These are phyloP conservation scores for Ellobius talpinus DNA, from an alignment of 2,113 vertebrate species.

Conservation along the genomic window DNA sequence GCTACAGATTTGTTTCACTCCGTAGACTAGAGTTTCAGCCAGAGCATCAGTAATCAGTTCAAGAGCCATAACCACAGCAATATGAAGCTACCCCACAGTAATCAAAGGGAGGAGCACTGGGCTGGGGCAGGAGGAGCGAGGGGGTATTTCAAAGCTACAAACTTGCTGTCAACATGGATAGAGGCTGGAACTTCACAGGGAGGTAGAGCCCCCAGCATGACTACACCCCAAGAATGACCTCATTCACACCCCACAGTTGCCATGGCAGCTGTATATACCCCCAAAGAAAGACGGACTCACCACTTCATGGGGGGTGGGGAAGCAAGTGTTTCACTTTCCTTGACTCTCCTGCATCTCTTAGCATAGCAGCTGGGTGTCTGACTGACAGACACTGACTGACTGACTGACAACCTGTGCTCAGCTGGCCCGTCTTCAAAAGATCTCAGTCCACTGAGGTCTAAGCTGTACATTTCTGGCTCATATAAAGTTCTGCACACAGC, in stretches of 20 bases:
- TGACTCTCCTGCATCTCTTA: slow-evolving; percentile 13
- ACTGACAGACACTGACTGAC: neutral
- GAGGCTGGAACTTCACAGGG: slow-evolving; percentile 34
- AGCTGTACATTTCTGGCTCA: neutral
- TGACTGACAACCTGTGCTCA: neutral
- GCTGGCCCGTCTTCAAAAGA: neutral
- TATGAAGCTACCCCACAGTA: slow-evolving; percentile 55
- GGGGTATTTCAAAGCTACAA: slow-evolving; percentile 40
- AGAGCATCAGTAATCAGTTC: slow-evolving; percentile 75
- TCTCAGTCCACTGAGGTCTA: accelerated
- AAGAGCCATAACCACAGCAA: slow-evolving; percentile 71
- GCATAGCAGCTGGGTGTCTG: neutral
- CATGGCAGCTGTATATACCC: neutral
- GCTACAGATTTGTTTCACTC: slow-evolving; percentile 45
- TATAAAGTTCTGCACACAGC: neutral
- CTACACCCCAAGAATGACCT: neutral
- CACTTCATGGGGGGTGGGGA: neutral
- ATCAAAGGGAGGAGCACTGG: slow-evolving; percentile 51
- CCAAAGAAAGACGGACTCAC: neutral
- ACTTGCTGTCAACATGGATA: neutral
- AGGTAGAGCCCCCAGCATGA: neutral
- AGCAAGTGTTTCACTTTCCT: slow-evolving; percentile 15
- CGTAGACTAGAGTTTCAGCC: slow-evolving; percentile 61
- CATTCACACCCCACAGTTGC: neutral
- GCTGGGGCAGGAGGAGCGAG: neutral